A percentile compares a stretch with the other conserved stretches of the same genome.
Conservation (phyloP, 1,140 invertebrate species). For the Thaumetopoea pityocampa region DNA sequence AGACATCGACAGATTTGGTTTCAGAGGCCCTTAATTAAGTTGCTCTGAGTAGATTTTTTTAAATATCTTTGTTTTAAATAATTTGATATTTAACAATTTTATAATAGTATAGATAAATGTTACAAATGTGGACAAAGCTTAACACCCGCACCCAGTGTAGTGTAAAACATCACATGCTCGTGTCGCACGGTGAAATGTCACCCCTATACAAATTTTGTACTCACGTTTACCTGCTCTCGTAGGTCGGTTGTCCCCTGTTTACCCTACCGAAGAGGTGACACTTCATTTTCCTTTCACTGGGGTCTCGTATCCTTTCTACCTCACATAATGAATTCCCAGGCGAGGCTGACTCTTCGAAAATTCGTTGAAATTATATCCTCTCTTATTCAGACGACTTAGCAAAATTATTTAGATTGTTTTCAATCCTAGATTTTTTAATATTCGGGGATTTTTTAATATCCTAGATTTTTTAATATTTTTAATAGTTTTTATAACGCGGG, state of each 20-base stretch:
- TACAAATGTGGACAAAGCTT: too few relatives aligned
- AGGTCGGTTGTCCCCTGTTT: constrained; percentile 26
- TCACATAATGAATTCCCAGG: constrained; percentile 35
- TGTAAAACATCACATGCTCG: constrained; percentile 2
- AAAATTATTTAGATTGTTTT: constrained; percentile 13
- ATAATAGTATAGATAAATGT: too few relatives aligned
- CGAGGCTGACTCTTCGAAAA: constrained; percentile 18
- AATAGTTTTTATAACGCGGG: too few relatives aligned
- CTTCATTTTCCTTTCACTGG: constrained; percentile 45
- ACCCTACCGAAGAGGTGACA: constrained; percentile 36
- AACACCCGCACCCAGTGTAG: constrained; percentile 3
- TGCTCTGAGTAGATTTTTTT: too few relatives aligned
- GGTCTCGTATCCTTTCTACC: constrained; percentile 30
- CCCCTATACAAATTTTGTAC: too few relatives aligned
- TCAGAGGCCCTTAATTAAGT: too few relatives aligned
- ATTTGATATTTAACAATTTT: too few relatives aligned
- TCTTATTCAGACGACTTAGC: constrained; percentile 1
- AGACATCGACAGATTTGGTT: too few relatives aligned
- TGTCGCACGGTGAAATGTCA: too few relatives aligned
- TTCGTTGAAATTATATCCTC: constrained; percentile 13
- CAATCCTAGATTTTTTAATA: constrained; percentile 7
- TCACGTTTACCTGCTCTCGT: background rate
- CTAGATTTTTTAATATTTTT: background rate
- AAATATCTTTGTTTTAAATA: too few relatives aligned
- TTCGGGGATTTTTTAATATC: constrained; percentile 7